Base-by-base conservation (phyloP, 2,888 invertebrate genomes). In the Steinernema hermaphroditum region DNA sequence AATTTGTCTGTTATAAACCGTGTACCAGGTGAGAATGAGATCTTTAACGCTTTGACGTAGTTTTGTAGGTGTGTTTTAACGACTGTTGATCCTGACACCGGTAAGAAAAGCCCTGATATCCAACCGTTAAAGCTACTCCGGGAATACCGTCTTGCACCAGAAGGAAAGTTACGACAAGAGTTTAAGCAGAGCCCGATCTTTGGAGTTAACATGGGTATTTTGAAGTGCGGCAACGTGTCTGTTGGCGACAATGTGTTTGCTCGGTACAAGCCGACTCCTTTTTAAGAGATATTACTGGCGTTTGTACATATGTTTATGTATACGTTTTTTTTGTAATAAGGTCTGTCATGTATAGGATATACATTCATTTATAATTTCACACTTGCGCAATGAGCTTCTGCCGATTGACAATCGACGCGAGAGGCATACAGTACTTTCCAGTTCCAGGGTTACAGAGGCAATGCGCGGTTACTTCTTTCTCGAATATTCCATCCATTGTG, bases 1-100 rank as follows among this genome's bases (percentile, higher is more conserved):
- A 83, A 62, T 74, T 85, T 69, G 79, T 80, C 49, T 84, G 84
- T 70, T 83, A 78, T 77, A 82, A 82, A 69, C 84, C 85, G 16
- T 83, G 84, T 71, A 82, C 84, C 0, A 70, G 82, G 82, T 78
- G 68, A 71, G 22, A n/a, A 12, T 6, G 34, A 70, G n/a, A 32
- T 70, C 19, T 68, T 24, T 9, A 8, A 9, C 22, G 19, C 9
- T 29, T 43, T 8, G 50, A 43, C 9, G 22, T 9, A 12, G n/a
- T 9, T 44, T 74, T 68, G 32, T 19, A 80, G 78, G 24, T 78
- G 78, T 37, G 46, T 80, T 8, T 41, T 78, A 46, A 78, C 79
- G 9, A 78, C 78, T 6, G 75, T 78, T 24, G 50, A 80, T 71
- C 79, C 78, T 19, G 73, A 72, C 44, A 68, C 43, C 2, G 78